Conservation (phyloP, 1,140 invertebrate genomes). For the Rhopalosiphum maidis region DNA sequence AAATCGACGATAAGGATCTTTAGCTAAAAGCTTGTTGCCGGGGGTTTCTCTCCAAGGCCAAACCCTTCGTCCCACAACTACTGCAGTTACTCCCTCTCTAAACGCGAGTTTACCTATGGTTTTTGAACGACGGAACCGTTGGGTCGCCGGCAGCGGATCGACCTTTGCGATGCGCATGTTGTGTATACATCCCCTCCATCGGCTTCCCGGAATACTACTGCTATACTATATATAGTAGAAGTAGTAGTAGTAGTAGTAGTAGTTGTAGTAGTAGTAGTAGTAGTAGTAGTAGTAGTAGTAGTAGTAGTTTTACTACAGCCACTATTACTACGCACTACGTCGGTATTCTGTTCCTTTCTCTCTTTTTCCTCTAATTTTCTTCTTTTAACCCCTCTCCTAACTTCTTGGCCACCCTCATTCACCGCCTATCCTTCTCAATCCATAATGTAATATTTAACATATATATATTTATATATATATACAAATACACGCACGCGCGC, state of each 20-base stretch:
- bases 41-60: constrained; percentile 25
- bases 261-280: neutral
- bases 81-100: neutral
- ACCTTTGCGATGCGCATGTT: constrained; percentile 47
- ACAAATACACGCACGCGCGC: neutral
- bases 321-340: constrained; percentile 31
- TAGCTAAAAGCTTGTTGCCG: constrained; percentile 46
- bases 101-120: neutral
- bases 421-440: neutral
- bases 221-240: neutral
- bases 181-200: constrained; percentile 5
- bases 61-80: neutral
- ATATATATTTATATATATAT: neutral
- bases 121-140: too few species aligned
- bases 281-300: neutral
- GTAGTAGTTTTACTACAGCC: constrained; percentile 22
- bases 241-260: neutral
- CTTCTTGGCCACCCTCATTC: neutral
- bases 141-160: neutral
- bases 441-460: neutral
- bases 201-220: neutral
- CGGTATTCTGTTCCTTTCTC: neutral
- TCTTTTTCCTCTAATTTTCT: constrained; percentile 16
- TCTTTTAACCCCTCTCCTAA: neutral
- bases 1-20: constrained; percentile 10